Base-by-base conservation (phyloP, 2,888 invertebrate genomes). In the Exocentrus adspersus region DNA sequence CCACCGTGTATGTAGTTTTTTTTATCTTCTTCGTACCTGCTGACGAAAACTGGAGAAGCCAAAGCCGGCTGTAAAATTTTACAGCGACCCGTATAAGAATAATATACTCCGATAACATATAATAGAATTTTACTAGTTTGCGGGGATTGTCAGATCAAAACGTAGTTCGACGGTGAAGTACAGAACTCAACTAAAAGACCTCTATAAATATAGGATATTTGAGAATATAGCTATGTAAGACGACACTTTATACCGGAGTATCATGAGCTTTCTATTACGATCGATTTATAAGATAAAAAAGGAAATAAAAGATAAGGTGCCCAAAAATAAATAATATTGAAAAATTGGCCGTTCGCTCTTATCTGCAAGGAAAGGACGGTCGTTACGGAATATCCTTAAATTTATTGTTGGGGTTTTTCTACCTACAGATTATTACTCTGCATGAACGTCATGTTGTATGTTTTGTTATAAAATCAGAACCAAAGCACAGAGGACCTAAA, bases 281-380 rank as follows among this genome's bases (percentile, higher is more conserved):
- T 14, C 51, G 60, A 59, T 59, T 41, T 50, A 50, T 51, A 59
- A 59, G 59, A 60, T 60, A 60, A 51, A 50, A n/a, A 32, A 16
- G 42, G 24, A 59, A 59, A 59, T 59, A 59, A 59, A 50, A 59
- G 59, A 59, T 59, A 51, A 59, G 51, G 37, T 16, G 51, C n/a
- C 10, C 24, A 59, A 59, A 60, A 51, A 60, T 60, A 60, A 60
- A 60, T 60, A 60, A 60, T 60, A 60, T 60, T 60, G 60, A 60
- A 51, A 51, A 45, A 60, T 60, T 24, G 60, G 45, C n/a, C 45
- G 57, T 46, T 42, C 12, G 46, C 42, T 17, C 45, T 46, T 57
- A 57, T 57, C 57, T 46, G 30, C 32, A 16, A 14, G 28, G 28
- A 32, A 30, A 17, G 46, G 30, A 5, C 17, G 24, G 19, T 24